These are phyloP conservation scores for Scolopax mira DNA, from an alignment of 2,113 vertebrate species.

Conservation along the genomic window DNA sequence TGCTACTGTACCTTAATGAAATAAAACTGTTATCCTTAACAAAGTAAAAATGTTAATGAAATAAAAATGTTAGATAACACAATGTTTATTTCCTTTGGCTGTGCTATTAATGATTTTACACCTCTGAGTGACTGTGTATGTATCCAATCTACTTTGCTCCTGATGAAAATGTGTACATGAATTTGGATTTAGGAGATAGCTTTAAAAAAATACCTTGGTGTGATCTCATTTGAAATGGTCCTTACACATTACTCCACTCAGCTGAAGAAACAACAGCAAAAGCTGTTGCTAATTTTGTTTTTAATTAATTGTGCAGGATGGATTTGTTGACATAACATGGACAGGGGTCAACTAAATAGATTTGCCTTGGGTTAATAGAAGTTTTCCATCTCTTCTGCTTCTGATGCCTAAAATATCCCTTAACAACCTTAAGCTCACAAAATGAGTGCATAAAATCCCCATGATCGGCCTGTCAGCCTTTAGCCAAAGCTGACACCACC, in stretches of 20 bases:
- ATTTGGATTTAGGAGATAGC: background rate
- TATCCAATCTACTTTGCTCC: background rate
- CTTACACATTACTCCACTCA: background rate
- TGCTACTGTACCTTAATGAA: background rate
- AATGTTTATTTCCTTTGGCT: background rate
- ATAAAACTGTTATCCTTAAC: background rate
- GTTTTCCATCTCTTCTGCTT: slow-evolving; percentile 24
- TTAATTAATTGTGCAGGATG: slow-evolving; percentile 27
- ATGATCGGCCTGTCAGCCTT: slow-evolving; percentile 49
- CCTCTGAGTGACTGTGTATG: background rate
- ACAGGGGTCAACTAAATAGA: slow-evolving; percentile 30
- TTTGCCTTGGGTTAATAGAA: slow-evolving; percentile 45
- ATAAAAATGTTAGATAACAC: background rate
- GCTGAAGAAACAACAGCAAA: slow-evolving; percentile 38
- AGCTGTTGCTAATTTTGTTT: slow-evolving; percentile 35
- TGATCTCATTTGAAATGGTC: background rate
- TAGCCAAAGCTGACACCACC: background rate
- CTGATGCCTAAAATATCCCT: slow-evolving; percentile 50
- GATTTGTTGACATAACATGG: background rate
- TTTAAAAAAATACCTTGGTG: background rate
- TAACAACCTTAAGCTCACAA: slow-evolving; percentile 34
- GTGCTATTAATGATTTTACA: background rate
- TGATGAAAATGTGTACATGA: background rate
- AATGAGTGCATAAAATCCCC: slow-evolving; percentile 35
- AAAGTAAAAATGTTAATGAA: background rate